Percentiles rank a stretch among this genome's conserved stretches.
These are phyloP conservation scores for Pygoscelis antarcticus DNA, from an alignment of 2,113 vertebrate species.

Conservation along the genomic window DNA sequence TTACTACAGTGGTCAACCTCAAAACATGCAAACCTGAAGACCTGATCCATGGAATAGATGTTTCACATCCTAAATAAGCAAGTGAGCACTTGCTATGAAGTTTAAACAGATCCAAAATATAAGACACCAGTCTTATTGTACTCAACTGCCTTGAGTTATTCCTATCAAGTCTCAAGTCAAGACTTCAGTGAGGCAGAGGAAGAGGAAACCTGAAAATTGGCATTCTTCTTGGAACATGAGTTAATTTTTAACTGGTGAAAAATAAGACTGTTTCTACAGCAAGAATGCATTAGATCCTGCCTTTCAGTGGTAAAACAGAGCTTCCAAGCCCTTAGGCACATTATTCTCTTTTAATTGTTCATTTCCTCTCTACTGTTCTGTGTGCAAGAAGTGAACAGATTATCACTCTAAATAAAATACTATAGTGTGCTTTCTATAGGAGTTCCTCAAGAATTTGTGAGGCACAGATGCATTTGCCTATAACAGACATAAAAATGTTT, in stretches of 20 bases:
- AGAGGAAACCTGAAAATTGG: background rate
- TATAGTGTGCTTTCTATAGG: background rate
- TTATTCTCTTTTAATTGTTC: background rate
- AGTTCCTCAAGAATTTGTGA: background rate
- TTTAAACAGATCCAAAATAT: background rate
- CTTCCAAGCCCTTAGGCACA: background rate
- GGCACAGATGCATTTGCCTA: background rate
- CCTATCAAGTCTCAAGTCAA: background rate
- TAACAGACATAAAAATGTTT: background rate
- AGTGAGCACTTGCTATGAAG: background rate
- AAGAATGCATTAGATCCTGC: background rate
- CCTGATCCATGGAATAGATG: background rate
- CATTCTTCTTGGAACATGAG: background rate
- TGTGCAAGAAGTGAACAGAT: background rate
- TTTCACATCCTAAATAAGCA: background rate
- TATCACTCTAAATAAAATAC: background rate
- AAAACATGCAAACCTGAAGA: background rate
- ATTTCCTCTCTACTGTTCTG: background rate
- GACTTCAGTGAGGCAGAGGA: background rate
- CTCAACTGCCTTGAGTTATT: background rate
- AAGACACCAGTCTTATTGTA: background rate
- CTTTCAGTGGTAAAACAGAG: background rate
- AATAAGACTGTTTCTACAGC: background rate
- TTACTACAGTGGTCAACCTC: background rate
- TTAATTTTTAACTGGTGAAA: conserved; percentile 32